Base-by-base conservation (phyloP, 2,888 invertebrate genomes). In the Thera obeliscata region DNA sequence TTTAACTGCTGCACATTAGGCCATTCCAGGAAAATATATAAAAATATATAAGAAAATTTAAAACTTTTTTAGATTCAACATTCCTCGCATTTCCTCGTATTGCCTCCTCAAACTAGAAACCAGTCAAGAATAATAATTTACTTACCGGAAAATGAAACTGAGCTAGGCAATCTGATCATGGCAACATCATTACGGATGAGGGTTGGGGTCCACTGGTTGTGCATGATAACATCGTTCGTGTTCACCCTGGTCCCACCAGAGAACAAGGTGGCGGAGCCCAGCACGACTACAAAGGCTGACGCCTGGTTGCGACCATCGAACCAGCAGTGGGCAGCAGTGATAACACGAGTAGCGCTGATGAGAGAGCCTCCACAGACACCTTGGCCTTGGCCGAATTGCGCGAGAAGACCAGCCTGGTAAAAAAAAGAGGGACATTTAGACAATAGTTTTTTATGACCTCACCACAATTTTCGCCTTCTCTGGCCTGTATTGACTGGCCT, bases 311-410 rank as follows among this genome's bases (percentile, higher is more conserved):
- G 2, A 2, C 89, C 89, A 36, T 89, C 89, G 36, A 55, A 78
- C 87, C 88, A 86, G 73, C 85, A 86, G 70, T 86, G 86, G 3
- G 87, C 86, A 35, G 87, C 86, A 2, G 85, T 85, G 1, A 84
- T 3, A 0, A 84, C 67, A 4, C 76, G 70, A 56, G 61, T 71
- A 0, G 41, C 0, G 3, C 64, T 74, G 8, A 89, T 48, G 2
- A 89, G 76, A 1, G 84, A 78, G 8, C 78, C 88, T 4, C 89
- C 88, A 64, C 89, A 89, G 2, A 84, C 78, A 55, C 78, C 80
- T 60, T 67, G 61, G n/a, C 76, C 74, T 12, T 66, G 43, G 2
- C 54, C 38, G 9, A 67, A 57, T 6, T 22, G 7, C 7, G 52
- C 65, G 5, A 84, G 66, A 0, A 83, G 78, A 54, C 85, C 86